Conservation (phyloP, 1,140 invertebrate genomes). For the Calephelis nemesis region DNA sequence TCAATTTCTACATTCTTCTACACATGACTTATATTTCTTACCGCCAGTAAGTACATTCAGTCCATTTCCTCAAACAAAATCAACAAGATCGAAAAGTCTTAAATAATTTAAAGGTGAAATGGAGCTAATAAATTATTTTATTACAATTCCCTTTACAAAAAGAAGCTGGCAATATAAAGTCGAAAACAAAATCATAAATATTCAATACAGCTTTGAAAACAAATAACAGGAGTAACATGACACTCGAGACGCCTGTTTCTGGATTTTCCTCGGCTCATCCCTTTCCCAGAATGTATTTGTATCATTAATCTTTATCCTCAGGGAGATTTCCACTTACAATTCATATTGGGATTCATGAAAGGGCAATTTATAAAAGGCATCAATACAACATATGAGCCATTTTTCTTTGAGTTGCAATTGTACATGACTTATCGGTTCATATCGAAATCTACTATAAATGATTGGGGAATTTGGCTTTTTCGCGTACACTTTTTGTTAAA, state of each 20-base stretch:
- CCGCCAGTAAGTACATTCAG: no score
- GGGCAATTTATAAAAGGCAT: constrained; percentile 28
- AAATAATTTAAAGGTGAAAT: no score
- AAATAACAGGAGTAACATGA: constrained; percentile 34
- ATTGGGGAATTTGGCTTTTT: no score
- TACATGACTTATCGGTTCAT: no score
- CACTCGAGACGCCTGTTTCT: constrained; percentile 33
- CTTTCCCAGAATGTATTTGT: constrained; percentile 34
- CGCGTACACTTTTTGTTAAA: no score
- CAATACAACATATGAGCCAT: constrained; percentile 17
- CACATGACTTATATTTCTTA: no score
- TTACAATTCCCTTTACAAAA: no score
- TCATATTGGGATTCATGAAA: constrained; percentile 29
- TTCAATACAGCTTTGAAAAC: constrained; percentile 25
- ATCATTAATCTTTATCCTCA: constrained; percentile 35
- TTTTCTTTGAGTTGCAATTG: background rate
- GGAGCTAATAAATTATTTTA: no score
- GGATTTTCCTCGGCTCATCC: constrained; percentile 34
- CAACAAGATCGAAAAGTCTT: no score
- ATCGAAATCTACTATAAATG: no score
- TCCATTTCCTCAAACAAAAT: no score
- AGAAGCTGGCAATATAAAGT: background rate
- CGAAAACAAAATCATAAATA: constrained; percentile 7
- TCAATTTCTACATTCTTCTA: no score
- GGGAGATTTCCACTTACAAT: constrained; percentile 31